Conservation (phyloP, 2,113 vertebrate species). For the Alces alces region DNA sequence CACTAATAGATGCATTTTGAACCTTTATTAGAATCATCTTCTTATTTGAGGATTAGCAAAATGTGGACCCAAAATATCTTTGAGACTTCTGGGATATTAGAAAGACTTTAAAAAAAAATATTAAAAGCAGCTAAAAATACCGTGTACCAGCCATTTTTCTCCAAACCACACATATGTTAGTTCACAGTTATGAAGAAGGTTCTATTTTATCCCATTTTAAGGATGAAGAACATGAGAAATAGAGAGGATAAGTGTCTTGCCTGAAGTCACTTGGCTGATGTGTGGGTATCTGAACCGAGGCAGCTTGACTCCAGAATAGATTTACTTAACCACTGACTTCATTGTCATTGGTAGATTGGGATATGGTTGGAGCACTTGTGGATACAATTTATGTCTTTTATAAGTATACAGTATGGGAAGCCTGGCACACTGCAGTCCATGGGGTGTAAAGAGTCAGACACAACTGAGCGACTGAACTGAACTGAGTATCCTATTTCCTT, state of each 20-base stretch:
- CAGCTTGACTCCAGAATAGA: not conserved
- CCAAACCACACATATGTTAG: not conserved
- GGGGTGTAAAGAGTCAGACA: not conserved
- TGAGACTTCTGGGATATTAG: not conserved
- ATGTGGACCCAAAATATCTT: not conserved
- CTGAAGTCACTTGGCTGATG: not conserved
- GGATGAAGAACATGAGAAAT: not conserved
- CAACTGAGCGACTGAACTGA: not conserved
- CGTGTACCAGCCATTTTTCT: not conserved
- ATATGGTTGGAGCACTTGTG: not conserved
- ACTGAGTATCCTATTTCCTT: not conserved
- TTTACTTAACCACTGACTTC: not conserved
- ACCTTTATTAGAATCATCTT: not conserved
- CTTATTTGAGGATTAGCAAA: not conserved
- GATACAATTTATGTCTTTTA: not conserved
- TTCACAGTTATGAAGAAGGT: not conserved
- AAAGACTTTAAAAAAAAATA: not conserved
- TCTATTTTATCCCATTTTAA: not conserved
- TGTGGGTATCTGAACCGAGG: not conserved
- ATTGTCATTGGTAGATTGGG: not conserved
- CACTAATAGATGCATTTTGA: not conserved
- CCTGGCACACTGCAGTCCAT: not conserved
- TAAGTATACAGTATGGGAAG: not conserved
- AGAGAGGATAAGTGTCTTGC: not conserved
- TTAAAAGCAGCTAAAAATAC: not conserved